A percentile compares a stretch with the other conserved stretches of the same genome.
Conservation (phyloP, 2,797 vertebrate genomes). For the Aeoliscus strigatus region DNA sequence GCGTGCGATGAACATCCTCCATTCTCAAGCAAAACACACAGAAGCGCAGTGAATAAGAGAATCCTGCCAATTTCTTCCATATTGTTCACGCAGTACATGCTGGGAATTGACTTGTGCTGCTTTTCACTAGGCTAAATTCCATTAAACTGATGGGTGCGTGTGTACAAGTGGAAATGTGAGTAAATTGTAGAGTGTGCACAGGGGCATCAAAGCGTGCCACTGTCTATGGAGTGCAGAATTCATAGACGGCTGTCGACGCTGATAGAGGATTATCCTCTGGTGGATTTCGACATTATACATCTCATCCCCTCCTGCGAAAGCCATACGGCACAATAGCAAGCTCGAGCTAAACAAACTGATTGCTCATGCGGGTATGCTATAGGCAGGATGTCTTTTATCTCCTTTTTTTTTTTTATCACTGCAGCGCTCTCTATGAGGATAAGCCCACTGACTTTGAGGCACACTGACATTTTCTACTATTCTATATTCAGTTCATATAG, state of each 20-base stretch:
- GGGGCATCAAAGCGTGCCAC: constrained; percentile 25
- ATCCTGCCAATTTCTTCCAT: constrained; percentile 34
- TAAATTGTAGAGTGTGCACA: constrained; percentile 16
- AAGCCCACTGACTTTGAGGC: constrained; percentile 8
- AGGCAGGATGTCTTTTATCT: constrained; percentile 18
- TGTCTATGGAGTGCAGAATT: constrained; percentile 21
- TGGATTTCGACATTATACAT: constrained; percentile 54
- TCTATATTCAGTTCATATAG: constrained; percentile 8
- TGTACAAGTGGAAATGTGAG: constrained; percentile 18
- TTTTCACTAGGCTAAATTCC: constrained; percentile 21
- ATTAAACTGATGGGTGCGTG: constrained; percentile 3
- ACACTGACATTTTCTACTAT: not conserved
- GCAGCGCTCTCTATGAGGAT: not conserved
- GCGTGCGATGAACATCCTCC: constrained; percentile 17
- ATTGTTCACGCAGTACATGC: constrained; percentile 26
- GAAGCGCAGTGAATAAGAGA: too few relatives aligned
- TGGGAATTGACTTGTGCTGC: not conserved
- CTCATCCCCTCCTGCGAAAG: constrained; percentile 45
- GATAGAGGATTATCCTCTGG: constrained; percentile 56
- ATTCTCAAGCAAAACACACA: too few relatives aligned
- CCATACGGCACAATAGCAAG: constrained; percentile 23
- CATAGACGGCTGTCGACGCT: constrained; percentile 37
- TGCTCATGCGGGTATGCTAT: constrained; percentile 22
- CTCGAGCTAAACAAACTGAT: constrained; percentile 35
- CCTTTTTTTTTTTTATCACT: constrained; percentile 21